Percentiles rank a stretch among this genome's conserved stretches.
Evolutionary conservation across 2,113 vertebrate species (phyloP).

Genomic region (Tauraco erythrolophus): DNA sequence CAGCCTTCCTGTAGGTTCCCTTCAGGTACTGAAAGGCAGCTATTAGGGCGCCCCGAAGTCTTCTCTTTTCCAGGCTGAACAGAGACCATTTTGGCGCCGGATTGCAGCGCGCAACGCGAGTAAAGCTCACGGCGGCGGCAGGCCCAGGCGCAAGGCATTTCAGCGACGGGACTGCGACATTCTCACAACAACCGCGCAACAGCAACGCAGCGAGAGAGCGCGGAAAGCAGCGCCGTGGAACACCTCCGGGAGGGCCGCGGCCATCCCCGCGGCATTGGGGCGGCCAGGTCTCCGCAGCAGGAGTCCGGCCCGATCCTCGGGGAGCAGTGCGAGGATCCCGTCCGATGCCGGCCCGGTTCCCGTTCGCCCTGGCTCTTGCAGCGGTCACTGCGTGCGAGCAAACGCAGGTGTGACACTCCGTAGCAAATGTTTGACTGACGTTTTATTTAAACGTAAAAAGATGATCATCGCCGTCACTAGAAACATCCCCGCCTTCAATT

Average conservation of each 20-base stretch:
- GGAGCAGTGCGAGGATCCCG: accelerated
- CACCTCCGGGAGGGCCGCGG: accelerated
- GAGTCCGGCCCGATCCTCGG: accelerated
- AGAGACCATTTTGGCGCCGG: too few species aligned
- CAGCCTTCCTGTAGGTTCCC: too few species aligned
- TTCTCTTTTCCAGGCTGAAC: too few species aligned
- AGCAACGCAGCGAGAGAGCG: too few species aligned
- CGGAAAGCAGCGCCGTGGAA: background rate
- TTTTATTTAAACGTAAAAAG: background rate
- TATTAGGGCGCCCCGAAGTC: too few species aligned
- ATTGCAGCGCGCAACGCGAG: too few species aligned
- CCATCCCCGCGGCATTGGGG: accelerated
- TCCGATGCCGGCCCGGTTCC: accelerated
- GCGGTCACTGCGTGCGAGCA: background rate
- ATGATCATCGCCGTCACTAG: background rate
- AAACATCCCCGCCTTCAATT: background rate
- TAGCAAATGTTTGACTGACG: background rate
- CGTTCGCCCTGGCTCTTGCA: accelerated
- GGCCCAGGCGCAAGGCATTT: too few species aligned
- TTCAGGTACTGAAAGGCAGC: too few species aligned
- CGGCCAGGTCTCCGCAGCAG: too few species aligned
- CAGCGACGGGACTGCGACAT: too few species aligned
- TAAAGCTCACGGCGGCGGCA: too few species aligned
- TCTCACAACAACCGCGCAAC: too few species aligned
- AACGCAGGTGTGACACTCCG: background rate